Percentiles rank a stretch among this genome's conserved stretches.
phyloP scores from a whole-genome alignment of 2,888 invertebrate genomes.

The Gnatocerus cornutus region DNA sequence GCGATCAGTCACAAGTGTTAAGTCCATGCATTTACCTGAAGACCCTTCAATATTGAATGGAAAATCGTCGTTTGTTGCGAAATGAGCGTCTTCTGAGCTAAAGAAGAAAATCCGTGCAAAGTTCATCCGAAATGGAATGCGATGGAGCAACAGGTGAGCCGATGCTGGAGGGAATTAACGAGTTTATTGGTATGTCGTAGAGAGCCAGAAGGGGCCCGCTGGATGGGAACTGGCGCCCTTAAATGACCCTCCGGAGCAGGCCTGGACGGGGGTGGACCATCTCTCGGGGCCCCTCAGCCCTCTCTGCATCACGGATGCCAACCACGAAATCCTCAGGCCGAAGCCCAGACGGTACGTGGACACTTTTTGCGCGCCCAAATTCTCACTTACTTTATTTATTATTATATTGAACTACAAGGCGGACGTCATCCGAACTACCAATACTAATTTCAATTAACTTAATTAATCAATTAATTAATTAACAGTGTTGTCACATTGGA shows the following conservation, averaged over 20 bases:
- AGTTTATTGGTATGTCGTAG: conserved; percentile 50
- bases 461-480: too few relatives aligned
- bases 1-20: conserved; percentile 42
- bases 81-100: conserved; percentile 3
- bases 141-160: conserved; percentile 51
- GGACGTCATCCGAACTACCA: too few relatives aligned
- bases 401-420: too few relatives aligned
- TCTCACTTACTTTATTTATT: too few relatives aligned
- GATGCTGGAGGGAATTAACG: conserved; percentile 47
- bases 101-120: conserved; percentile 11
- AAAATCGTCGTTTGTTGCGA: conserved; percentile 10
- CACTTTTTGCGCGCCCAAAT: too few relatives aligned
- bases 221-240: conserved; percentile 66
- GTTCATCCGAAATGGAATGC: conserved; percentile 40
- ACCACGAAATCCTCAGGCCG: conserved; percentile 89
- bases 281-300: conserved; percentile 78
- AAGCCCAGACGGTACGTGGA: conserved; percentile 85
- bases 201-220: conserved; percentile 61
- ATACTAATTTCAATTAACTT: too few relatives aligned
- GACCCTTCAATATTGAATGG: conserved; percentile 24
- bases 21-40: conserved; percentile 25
- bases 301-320: conserved; percentile 81
- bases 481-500: too few relatives aligned
- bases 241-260: conserved; percentile 63
- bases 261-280: conserved; percentile 75